Conservation (phyloP, 1,140 invertebrate genomes). For the Cheumatopsyche charites region DNA sequence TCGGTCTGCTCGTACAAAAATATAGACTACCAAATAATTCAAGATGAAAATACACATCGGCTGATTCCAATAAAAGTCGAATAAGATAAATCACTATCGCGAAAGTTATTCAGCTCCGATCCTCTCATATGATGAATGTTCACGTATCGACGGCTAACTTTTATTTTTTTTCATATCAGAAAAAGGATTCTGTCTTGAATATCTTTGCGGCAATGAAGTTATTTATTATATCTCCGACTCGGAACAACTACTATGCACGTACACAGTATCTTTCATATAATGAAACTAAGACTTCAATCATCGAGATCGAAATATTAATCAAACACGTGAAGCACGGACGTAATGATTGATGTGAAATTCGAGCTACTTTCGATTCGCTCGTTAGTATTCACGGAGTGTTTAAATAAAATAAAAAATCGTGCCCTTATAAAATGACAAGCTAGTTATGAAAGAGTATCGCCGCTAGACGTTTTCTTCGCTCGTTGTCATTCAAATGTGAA, state of each 20-base stretch:
- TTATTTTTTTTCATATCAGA: neutral
- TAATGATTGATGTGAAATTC: slow-evolving; percentile 26
- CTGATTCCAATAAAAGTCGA: too few species aligned
- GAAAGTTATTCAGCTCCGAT: neutral
- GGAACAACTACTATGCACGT: too few species aligned
- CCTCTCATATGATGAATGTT: neutral
- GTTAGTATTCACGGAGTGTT: neutral
- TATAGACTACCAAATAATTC: too few species aligned
- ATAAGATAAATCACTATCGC: neutral
- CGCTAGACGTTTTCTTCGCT: neutral
- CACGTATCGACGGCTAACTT: neutral
- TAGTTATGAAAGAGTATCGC: neutral
- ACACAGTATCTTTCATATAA: neutral
- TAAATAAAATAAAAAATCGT: neutral
- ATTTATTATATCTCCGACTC: slow-evolving; percentile 9
- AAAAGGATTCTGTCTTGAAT: neutral
- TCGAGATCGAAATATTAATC: slow-evolving; percentile 33
- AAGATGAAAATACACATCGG: too few species aligned
- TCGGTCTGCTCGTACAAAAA: neutral
- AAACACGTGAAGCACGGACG: slow-evolving; percentile 4
- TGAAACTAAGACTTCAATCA: neutral
- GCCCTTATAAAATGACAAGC: neutral
- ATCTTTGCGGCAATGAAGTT: slow-evolving; percentile 13
- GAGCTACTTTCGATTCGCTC: neutral
- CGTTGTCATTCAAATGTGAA: slow-evolving; percentile 24